phyloP scores from a whole-genome alignment of 2,113 vertebrate species.

The Steatornis caripensis region DNA sequence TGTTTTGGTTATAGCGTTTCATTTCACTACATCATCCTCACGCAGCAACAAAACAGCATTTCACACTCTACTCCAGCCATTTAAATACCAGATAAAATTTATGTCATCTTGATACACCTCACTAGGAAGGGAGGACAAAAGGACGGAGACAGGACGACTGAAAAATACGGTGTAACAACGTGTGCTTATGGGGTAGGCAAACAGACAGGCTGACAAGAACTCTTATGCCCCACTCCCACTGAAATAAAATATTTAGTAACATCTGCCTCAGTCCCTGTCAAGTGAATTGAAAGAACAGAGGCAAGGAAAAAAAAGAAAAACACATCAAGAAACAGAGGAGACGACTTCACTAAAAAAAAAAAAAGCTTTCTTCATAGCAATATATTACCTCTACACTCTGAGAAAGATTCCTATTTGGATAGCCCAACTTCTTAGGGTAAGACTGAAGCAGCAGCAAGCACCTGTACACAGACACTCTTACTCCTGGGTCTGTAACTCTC shows the following conservation, averaged over 20 bases:
- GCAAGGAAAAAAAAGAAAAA: too few relatives aligned
- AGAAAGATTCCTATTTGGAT: not conserved
- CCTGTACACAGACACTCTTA: not conserved
- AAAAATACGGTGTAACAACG: not conserved
- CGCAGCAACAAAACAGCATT: constrained; percentile 33
- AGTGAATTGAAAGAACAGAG: not conserved
- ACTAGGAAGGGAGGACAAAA: not conserved
- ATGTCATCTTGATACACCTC: not conserved
- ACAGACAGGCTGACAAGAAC: not conserved
- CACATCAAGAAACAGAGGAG: not conserved
- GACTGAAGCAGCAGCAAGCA: not conserved
- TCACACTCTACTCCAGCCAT: constrained; percentile 10
- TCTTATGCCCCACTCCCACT: not conserved
- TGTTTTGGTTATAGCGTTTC: constrained; percentile 54
- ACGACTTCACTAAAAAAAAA: not conserved
- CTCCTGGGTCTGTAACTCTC: not conserved
- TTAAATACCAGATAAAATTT: constrained; percentile 21
- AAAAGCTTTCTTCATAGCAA: not conserved
- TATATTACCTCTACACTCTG: not conserved
- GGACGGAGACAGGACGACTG: not conserved
- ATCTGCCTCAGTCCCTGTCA: not conserved
- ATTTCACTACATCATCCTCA: constrained; percentile 27
- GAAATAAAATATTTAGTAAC: not conserved
- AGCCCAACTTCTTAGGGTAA: not conserved
- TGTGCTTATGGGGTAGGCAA: not conserved